phyloP scores from a whole-genome alignment of 1,140 invertebrate species.

The Hylaeus anthracinus region DNA sequence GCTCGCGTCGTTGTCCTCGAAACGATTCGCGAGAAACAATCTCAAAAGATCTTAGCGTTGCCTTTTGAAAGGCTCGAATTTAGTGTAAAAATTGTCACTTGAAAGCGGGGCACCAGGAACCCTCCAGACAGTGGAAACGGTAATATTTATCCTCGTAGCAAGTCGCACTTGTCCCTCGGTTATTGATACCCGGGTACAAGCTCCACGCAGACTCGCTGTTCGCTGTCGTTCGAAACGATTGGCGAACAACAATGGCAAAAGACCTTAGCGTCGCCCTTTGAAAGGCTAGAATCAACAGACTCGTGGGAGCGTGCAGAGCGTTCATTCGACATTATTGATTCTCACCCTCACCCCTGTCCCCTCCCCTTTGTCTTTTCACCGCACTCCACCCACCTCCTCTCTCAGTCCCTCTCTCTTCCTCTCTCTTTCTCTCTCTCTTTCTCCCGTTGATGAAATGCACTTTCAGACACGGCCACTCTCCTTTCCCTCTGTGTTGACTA shows the following conservation, averaged over 20 bases:
- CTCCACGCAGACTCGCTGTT: not conserved
- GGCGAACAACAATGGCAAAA: slow-evolving; percentile 37
- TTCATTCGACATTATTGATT: slow-evolving; percentile 67
- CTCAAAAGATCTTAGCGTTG: too few relatives aligned
- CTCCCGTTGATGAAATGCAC: slow-evolving; percentile 73
- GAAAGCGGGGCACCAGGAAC: too few relatives aligned
- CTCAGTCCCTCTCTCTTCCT: not conserved
- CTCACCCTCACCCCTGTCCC: slow-evolving; percentile 49
- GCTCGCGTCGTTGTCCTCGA: not conserved
- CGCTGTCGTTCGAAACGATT: slow-evolving; percentile 19
- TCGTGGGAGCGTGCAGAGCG: slow-evolving; percentile 61
- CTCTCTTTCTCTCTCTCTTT: slow-evolving; percentile 51
- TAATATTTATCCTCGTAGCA: too few relatives aligned
- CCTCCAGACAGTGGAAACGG: too few relatives aligned
- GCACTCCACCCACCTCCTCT: slow-evolving; percentile 30
- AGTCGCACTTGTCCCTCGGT: too few relatives aligned
- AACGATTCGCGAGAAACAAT: slow-evolving; percentile 1
- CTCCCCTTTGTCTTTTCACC: slow-evolving; percentile 29
- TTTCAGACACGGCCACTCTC: slow-evolving; percentile 60
- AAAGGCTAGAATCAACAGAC: slow-evolving; percentile 63
- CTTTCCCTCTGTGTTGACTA: slow-evolving; percentile 61
- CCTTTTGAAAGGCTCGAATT: too few relatives aligned
- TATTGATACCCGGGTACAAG: too few relatives aligned
- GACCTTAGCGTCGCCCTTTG: slow-evolving; percentile 55
- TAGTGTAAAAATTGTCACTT: too few relatives aligned